These are phyloP conservation scores for Philhelius pedissequus DNA, from an alignment of 2,888 invertebrate species.

Conservation along the genomic window DNA sequence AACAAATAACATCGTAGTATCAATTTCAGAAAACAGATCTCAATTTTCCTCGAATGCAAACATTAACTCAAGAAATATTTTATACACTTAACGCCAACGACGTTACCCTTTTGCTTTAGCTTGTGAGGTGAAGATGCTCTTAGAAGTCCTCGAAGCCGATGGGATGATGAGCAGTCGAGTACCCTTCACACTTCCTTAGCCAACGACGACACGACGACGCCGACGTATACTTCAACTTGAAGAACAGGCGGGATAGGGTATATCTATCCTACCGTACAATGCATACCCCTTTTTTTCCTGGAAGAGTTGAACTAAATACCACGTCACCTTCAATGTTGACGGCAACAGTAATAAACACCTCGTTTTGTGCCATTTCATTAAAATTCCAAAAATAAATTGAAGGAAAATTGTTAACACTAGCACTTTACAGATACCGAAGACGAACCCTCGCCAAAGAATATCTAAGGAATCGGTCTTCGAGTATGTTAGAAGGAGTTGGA, in stretches of 20 bases:
- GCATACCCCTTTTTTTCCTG: no score
- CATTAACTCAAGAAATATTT: slow-evolving; percentile 65
- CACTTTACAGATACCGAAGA: slow-evolving; percentile 42
- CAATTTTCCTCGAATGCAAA: slow-evolving; percentile 66
- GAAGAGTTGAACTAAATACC: neutral
- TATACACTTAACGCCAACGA: slow-evolving; percentile 66
- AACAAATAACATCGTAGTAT: slow-evolving; percentile 56
- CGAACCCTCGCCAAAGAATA: no score
- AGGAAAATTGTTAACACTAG: slow-evolving; percentile 66
- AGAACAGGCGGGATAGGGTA: no score
- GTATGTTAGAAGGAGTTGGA: neutral
- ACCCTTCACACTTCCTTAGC: neutral
- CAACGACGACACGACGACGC: no score
- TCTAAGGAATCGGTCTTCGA: slow-evolving; percentile 38
- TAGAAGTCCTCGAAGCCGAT: neutral
- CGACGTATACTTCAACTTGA: neutral
- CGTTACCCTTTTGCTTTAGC: slow-evolving; percentile 58
- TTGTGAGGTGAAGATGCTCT: slow-evolving; percentile 13
- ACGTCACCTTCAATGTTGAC: slow-evolving; percentile 7
- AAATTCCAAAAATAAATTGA: slow-evolving; percentile 69
- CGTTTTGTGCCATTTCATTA: slow-evolving; percentile 66
- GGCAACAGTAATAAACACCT: slow-evolving; percentile 60
- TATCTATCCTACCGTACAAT: no score
- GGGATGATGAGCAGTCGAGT: neutral
- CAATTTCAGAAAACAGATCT: slow-evolving; percentile 66